Base-by-base conservation (phyloP, 2,113 vertebrate genomes). In the Anolis carolinensis region DNA sequence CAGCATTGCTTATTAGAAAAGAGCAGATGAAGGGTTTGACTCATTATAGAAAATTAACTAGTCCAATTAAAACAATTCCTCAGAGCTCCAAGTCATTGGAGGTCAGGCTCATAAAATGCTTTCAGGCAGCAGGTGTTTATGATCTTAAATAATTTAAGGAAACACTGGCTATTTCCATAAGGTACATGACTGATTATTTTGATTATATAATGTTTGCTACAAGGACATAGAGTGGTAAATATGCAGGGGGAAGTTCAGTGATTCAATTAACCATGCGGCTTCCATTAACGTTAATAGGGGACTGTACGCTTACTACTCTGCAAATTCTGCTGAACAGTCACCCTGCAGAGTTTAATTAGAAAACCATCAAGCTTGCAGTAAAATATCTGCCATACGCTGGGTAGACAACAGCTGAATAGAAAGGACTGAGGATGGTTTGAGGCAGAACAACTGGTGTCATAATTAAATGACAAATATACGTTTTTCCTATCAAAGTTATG, bases 41-140 rank as follows among this genome's bases (percentile, higher is more conserved):
- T 84, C 44, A 82, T 80, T 88, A 84, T 32, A 79, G 67, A 86
- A 89, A 86, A 84, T 73, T 82, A 89, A 87, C 44, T 13, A 77
- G 63, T 63, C 5, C 14, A 92, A 84, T 85, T 89, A 88, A 84
- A 76, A 8, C 67, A 30, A 84, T 52, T 67, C 67, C 79, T 87
- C 63, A 50, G 25, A 80, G 70, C 16, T 84, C 36, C 82, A 88
- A 86, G 39, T 79, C 76, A 27, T 23, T 68, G n/a, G 5, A 89
- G 25, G 30, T 88, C 80, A 89, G 50, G 62, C 20, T 86, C 63
- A 68, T 79, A 74, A 76, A 74, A 32, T 67, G 5, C 2, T 79
- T 74, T 71, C 32, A 72, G 25, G 25, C 36, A 79, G 68, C 14
- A 79, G 39, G 34, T 87, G 83, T 79, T 89, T 59, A 81, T 81